Conservation (phyloP, 2,113 vertebrate species). For the Oryzias melastigma region DNA sequence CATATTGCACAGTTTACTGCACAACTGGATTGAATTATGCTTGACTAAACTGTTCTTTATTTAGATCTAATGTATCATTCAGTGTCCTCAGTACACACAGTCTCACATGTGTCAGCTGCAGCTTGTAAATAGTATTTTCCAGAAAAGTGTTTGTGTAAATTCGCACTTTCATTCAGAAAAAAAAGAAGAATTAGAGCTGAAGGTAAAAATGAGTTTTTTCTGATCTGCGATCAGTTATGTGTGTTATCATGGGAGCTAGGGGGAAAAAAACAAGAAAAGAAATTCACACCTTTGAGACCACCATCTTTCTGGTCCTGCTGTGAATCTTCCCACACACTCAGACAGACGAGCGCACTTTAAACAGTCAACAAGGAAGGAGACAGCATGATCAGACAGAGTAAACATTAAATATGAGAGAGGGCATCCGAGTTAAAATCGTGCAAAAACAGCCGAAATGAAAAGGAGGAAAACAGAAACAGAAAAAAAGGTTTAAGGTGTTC, state of each 20-base stretch:
- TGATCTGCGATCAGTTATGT: no score
- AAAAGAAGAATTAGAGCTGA: no score
- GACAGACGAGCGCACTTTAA: slow-evolving; percentile 6
- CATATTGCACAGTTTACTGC: background rate
- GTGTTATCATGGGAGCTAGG: slow-evolving; percentile 12
- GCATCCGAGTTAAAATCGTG: slow-evolving; percentile 24
- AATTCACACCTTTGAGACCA: slow-evolving; percentile 60
- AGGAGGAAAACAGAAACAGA: slow-evolving; percentile 30
- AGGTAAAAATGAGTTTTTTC: no score
- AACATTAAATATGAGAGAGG: background rate
- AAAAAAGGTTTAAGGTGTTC: slow-evolving; percentile 12
- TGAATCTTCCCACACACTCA: slow-evolving; percentile 57
- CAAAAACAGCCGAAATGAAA: slow-evolving; percentile 23
- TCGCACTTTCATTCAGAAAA: no score
- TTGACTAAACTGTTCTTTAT: background rate
- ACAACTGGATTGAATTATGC: background rate
- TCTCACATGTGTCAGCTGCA: no score
- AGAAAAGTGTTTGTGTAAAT: no score
- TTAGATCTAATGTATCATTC: background rate
- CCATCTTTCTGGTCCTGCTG: slow-evolving; percentile 76
- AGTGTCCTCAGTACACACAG: slow-evolving; percentile 5
- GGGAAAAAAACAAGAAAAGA: slow-evolving; percentile 10
- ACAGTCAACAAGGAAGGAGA: background rate
- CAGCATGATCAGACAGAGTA: background rate
- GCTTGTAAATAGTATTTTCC: no score